Conservation (phyloP, 2,888 invertebrate genomes). For the Sericinus montela region DNA sequence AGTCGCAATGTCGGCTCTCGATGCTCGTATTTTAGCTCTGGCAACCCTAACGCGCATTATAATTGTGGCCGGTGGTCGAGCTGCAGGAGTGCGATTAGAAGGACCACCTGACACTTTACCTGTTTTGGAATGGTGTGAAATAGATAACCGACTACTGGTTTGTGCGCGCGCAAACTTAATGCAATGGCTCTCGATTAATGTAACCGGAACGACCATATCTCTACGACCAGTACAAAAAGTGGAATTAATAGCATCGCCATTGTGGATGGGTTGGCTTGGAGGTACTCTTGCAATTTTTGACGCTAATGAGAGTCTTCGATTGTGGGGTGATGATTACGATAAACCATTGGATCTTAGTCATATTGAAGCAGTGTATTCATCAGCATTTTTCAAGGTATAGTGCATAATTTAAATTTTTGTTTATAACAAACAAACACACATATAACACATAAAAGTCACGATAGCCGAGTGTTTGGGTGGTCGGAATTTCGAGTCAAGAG, state of each 20-base stretch:
- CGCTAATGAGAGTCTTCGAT: conserved; percentile 89
- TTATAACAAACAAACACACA: neutral
- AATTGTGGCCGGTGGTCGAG: conserved; percentile 65
- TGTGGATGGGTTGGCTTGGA: conserved; percentile 86
- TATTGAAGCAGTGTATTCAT: conserved; percentile 91
- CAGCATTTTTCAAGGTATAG: conserved; percentile 89
- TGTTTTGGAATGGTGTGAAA: conserved; percentile 90
- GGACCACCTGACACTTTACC: conserved; percentile 90
- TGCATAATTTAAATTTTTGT: neutral
- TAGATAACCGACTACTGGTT: conserved; percentile 89
- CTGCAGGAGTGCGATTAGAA: conserved; percentile 80
- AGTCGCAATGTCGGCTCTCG: conserved; percentile 64
- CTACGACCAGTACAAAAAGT: conserved; percentile 83
- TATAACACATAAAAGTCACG: no score
- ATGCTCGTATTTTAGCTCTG: conserved; percentile 88
- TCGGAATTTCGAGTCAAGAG: no score
- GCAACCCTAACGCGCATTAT: conserved; percentile 94
- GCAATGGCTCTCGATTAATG: conserved; percentile 89
- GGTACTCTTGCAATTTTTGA: conserved; percentile 93
- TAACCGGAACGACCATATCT: conserved; percentile 65
- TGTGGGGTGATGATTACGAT: conserved; percentile 94
- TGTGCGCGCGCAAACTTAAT: conserved; percentile 91
- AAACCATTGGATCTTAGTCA: conserved; percentile 89
- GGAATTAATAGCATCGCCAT: conserved; percentile 80
- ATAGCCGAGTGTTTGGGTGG: no score